These are phyloP conservation scores for Pseudomyrmex concolor DNA, from an alignment of 1,140 invertebrate species.

Conservation along the genomic window DNA sequence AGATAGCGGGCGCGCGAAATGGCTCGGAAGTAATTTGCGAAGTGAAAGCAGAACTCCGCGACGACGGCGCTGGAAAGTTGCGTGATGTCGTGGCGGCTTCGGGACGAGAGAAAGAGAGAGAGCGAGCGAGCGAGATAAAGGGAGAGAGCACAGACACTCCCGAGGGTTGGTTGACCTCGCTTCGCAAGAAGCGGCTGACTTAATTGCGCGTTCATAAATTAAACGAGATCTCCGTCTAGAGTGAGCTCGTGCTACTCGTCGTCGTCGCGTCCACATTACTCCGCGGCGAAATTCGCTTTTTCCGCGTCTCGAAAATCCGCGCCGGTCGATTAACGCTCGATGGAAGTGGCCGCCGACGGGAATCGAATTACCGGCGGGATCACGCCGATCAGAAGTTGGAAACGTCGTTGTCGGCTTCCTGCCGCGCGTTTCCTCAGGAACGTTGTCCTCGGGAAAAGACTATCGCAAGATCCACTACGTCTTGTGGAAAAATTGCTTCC, in stretches of 20 bases:
- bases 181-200: conserved; percentile 49
- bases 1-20: conserved; percentile 65
- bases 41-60: conserved; percentile 59
- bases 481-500: conserved; percentile 24
- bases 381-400: conserved; percentile 42
- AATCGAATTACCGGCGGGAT: conserved; percentile 42
- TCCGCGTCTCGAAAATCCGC: conserved; percentile 50
- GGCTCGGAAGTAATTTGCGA: conserved; percentile 68
- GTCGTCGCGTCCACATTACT: neutral
- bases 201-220: conserved; percentile 67
- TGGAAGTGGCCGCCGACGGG: conserved; percentile 32
- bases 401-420: conserved; percentile 29
- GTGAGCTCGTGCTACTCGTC: neutral
- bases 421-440: neutral
- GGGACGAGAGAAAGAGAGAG: neutral
- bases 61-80: conserved; percentile 37
- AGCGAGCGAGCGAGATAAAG: neutral
- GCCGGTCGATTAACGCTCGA: conserved; percentile 49
- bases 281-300: conserved; percentile 42
- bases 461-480: conserved; percentile 14
- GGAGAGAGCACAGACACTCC: neutral
- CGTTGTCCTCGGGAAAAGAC: neutral
- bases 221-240: conserved; percentile 33
- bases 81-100: conserved; percentile 26
- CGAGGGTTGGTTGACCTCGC: conserved; percentile 31